Conservation (phyloP, 2,888 invertebrate species). For the Ditylenchus weischeri region DNA sequence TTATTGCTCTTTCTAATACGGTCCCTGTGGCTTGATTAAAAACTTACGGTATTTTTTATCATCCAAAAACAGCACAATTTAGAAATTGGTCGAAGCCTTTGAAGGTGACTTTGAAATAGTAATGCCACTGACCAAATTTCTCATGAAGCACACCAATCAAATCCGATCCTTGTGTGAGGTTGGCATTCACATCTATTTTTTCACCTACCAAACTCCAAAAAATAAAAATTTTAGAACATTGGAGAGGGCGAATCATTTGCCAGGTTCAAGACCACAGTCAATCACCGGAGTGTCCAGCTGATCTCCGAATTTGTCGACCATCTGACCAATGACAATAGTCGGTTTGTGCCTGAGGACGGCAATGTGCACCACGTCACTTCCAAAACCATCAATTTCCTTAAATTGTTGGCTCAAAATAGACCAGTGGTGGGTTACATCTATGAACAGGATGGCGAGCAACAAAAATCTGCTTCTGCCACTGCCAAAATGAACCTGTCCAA, state of each 20-base stretch:
- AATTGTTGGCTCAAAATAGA: slow-evolving; percentile 38
- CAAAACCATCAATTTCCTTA: slow-evolving; percentile 41
- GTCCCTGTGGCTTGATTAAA: too few relatives aligned
- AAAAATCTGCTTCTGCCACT: background rate
- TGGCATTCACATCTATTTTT: background rate
- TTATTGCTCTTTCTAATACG: too few relatives aligned
- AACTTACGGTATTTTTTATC: background rate
- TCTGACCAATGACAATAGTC: slow-evolving; percentile 65
- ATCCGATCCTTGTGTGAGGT: slow-evolving; percentile 31
- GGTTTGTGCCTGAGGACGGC: slow-evolving; percentile 86
- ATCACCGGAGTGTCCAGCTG: slow-evolving; percentile 23
- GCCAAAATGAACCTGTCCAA: slow-evolving; percentile 20
- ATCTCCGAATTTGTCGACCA: slow-evolving; percentile 35
- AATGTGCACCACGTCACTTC: slow-evolving; percentile 68
- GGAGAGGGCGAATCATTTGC: slow-evolving; percentile 26
- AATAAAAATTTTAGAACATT: slow-evolving; percentile 27
- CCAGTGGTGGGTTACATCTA: slow-evolving; percentile 30
- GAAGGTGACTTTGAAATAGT: slow-evolving; percentile 37
- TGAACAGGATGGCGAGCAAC: slow-evolving; percentile 20
- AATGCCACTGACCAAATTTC: slow-evolving; percentile 34
- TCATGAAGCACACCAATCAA: slow-evolving; percentile 36
- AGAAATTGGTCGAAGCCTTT: slow-evolving; percentile 36
- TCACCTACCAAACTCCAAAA: too few relatives aligned
- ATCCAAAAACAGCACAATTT: background rate
- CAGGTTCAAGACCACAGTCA: slow-evolving; percentile 22